Base-by-base conservation (phyloP, 2,888 invertebrate species). In the Cloeon dipterum region DNA sequence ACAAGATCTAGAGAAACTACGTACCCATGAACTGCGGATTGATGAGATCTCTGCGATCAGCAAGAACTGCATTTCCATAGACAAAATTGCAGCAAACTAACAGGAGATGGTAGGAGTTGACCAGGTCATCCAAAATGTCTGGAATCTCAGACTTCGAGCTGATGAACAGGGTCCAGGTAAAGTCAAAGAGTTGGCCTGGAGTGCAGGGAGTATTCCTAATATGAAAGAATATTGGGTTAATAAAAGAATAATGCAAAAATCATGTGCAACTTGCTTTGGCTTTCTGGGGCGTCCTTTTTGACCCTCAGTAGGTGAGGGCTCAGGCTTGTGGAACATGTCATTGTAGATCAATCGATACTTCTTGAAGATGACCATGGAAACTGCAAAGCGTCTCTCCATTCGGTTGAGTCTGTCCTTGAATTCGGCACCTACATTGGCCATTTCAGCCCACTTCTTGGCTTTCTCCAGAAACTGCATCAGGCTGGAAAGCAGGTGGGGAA, bases 401-500 rank as follows among this genome's bases (percentile, higher is more conserved):
- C 74, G 68, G 41, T 81, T 75, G 39, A 94, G 77, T 55, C 81
- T 81, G 34, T 70, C 68, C 41, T 76, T 65, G 52, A 91, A 85
- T 39, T 81, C 77, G 46, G 73, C 71, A 0, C 86, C 71, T 58
- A 89, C 68, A 44, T 75, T 74, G 2, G 86, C 77, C 88, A 96
- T 91, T 49, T 89, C 86, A 41, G 81, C 74, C 94, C 94, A 98
- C 51, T 77, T 77, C 52, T 83, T 79, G 50, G 91, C 88, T 62
- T 93, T 93, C 44, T 71, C 73, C 52, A 94, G 91, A 58, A 96
- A 96, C 50, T 93, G 82, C 42, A 82, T 77, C 42, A 94, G 65
- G 52, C 89, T 89, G 60, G 41, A 65, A 62, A 45, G 46, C 44
- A 44, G 35, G 38, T 39, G 42, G 36, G 25, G 23, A 38, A 34